Conservation (phyloP, 2,797 vertebrate genomes). For the Orientallactaga sibirica region DNA sequence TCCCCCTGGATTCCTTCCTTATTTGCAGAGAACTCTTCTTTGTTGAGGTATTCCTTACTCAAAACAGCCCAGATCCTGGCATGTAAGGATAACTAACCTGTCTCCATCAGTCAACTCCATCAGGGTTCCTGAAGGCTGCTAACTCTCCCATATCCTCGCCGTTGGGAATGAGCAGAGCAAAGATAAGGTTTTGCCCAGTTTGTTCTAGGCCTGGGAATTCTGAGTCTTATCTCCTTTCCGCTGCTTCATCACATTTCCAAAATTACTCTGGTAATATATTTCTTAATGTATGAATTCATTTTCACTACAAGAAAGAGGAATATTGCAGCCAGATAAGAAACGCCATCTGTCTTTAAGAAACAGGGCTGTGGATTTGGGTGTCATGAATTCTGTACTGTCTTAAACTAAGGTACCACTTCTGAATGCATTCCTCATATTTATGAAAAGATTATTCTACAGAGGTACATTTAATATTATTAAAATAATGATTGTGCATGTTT, state of each 20-base stretch:
- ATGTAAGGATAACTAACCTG: background rate
- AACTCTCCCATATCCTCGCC: background rate
- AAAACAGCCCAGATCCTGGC: background rate
- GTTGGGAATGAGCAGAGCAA: background rate
- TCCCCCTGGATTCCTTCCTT: background rate
- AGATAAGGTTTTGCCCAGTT: slow-evolving; percentile 74
- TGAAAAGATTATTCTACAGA: slow-evolving; percentile 85
- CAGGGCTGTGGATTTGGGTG: slow-evolving; percentile 75
- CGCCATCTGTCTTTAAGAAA: slow-evolving; percentile 82
- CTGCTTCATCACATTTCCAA: slow-evolving; percentile 69
- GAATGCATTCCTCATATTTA: slow-evolving; percentile 80
- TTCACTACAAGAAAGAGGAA: slow-evolving; percentile 82
- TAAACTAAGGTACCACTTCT: slow-evolving; percentile 84
- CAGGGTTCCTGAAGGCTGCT: background rate
- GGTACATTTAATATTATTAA: slow-evolving; percentile 85
- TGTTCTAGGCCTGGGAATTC: slow-evolving; percentile 70
- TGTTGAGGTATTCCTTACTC: background rate
- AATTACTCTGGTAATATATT: slow-evolving; percentile 79
- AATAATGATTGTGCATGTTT: slow-evolving; percentile 85
- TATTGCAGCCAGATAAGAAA: slow-evolving; percentile 75
- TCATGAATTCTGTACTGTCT: slow-evolving; percentile 80
- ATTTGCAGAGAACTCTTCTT: background rate
- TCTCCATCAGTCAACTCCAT: background rate
- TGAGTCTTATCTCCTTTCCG: slow-evolving; percentile 56
- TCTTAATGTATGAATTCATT: slow-evolving; percentile 86